Percentiles rank a stretch among this genome's conserved stretches.
Evolutionary conservation across 2,888 invertebrate genomes (phyloP).

Genomic region (Spisula subtruncata): DNA sequence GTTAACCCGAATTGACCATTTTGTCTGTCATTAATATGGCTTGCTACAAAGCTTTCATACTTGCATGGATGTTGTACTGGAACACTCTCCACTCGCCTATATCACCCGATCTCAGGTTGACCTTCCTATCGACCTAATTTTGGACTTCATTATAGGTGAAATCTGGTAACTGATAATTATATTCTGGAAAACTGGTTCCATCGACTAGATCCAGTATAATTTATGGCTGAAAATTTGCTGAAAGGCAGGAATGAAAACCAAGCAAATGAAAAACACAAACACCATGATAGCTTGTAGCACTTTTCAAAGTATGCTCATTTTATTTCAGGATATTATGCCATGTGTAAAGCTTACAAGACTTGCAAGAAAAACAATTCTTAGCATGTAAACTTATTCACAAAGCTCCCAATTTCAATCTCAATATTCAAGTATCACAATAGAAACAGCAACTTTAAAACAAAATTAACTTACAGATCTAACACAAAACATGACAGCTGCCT

Average conservation of each 20-base stretch:
- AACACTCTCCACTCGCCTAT: too few relatives aligned
- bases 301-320: slow-evolving; percentile 48
- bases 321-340: slow-evolving; percentile 30
- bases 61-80: too few relatives aligned
- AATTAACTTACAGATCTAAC: slow-evolving; percentile 36
- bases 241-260: too few relatives aligned
- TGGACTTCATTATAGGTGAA: too few relatives aligned
- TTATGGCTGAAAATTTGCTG: too few relatives aligned
- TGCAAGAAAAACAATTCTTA: slow-evolving; percentile 15
- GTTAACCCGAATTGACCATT: too few relatives aligned
- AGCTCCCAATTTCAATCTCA: slow-evolving; percentile 43
- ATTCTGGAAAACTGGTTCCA: not conserved
- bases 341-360: slow-evolving; percentile 41
- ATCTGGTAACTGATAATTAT: not conserved
- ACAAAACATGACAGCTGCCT: slow-evolving; percentile 28
- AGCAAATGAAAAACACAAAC: too few relatives aligned
- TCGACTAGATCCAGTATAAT: not conserved
- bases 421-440: slow-evolving; percentile 47
- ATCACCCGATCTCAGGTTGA: too few relatives aligned
- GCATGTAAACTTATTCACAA: slow-evolving; percentile 40
- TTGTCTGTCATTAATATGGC: too few relatives aligned
- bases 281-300: slow-evolving; percentile 21
- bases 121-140: too few relatives aligned
- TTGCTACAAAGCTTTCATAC: too few relatives aligned
- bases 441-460: slow-evolving; percentile 40